phyloP scores from a whole-genome alignment of 2,113 vertebrate species.

The Neodontobutis hainanensis region DNA sequence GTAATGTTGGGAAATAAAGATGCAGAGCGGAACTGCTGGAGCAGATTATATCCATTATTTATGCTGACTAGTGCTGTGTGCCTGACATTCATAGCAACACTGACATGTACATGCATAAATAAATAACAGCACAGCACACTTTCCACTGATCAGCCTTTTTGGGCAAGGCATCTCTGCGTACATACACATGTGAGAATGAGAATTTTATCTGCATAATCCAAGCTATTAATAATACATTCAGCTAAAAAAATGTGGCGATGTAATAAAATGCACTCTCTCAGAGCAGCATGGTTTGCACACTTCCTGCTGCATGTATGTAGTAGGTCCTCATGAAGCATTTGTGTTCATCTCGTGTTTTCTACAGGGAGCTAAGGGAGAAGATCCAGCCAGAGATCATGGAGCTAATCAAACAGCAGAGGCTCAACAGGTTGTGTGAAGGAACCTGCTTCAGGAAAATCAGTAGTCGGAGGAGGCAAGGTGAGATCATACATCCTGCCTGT shows the following conservation, averaged over 20 bases:
- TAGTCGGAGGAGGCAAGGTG: conserved; percentile 95
- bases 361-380: conserved; percentile 97
- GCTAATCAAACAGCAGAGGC: conserved; percentile 97
- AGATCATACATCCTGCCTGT: conserved; percentile 9
- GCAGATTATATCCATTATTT: conserved; percentile 64
- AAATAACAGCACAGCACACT: conserved; percentile 32
- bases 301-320: not conserved
- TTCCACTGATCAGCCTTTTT: conserved; percentile 26
- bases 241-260: not conserved
- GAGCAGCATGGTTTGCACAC: not conserved
- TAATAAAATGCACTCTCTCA: not conserved
- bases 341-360: not conserved
- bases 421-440: conserved; percentile 97
- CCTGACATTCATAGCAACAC: conserved; percentile 40
- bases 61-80: conserved; percentile 48
- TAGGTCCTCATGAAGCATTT: not conserved
- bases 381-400: conserved; percentile 99
- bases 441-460: conserved; percentile 99
- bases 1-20: conserved; percentile 11
- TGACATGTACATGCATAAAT: conserved; percentile 42
- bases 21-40: conserved; percentile 19
- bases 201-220: conserved; percentile 1
- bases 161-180: not conserved
- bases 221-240: not conserved
- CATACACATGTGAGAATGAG: conserved; percentile 9